phyloP scores from a whole-genome alignment of 2,113 vertebrate genomes.

The Mormyrus iriodes region DNA sequence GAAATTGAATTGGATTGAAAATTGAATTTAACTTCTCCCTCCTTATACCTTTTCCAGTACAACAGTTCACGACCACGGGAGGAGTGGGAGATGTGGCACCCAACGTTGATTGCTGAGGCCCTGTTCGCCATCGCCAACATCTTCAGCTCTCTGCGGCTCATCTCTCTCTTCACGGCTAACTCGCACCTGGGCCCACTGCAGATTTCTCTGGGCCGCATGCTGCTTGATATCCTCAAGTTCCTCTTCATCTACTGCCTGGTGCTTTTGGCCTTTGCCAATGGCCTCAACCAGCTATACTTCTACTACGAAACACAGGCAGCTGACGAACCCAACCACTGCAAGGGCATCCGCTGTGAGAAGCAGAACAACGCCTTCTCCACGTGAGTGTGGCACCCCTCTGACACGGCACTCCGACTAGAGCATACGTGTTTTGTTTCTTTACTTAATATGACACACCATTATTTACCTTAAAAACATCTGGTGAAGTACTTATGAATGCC shows the following conservation, averaged over 20 bases:
- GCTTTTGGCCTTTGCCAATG: slow-evolving; percentile 89
- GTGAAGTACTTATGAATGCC: neutral
- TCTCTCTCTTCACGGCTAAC: slow-evolving; percentile 93
- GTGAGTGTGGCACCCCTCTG: slow-evolving; percentile 60
- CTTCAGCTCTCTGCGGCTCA: slow-evolving; percentile 87
- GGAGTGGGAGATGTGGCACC: slow-evolving; percentile 98
- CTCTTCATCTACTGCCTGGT: slow-evolving; percentile 94
- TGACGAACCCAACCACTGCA: slow-evolving; percentile 93
- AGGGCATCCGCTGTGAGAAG: slow-evolving; percentile 92
- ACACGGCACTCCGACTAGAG: neutral
- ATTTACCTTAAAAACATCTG: neutral
- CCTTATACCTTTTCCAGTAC: slow-evolving; percentile 65
- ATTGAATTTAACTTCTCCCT: neutral
- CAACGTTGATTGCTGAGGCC: slow-evolving; percentile 88
- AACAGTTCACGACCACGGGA: slow-evolving; percentile 88
- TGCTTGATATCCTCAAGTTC: slow-evolving; percentile 96
- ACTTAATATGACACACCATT: neutral
- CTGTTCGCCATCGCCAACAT: slow-evolving; percentile 97
- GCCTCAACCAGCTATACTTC: slow-evolving; percentile 95
- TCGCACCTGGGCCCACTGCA: slow-evolving; percentile 91
- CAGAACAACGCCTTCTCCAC: slow-evolving; percentile 98
- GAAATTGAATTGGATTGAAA: neutral
- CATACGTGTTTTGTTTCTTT: neutral
- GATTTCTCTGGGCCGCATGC: slow-evolving; percentile 91
- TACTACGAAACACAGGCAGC: slow-evolving; percentile 93